Evolutionary conservation across 2,888 invertebrate genomes (phyloP).

Genomic region (Tolmerus cingulatus): DNA sequence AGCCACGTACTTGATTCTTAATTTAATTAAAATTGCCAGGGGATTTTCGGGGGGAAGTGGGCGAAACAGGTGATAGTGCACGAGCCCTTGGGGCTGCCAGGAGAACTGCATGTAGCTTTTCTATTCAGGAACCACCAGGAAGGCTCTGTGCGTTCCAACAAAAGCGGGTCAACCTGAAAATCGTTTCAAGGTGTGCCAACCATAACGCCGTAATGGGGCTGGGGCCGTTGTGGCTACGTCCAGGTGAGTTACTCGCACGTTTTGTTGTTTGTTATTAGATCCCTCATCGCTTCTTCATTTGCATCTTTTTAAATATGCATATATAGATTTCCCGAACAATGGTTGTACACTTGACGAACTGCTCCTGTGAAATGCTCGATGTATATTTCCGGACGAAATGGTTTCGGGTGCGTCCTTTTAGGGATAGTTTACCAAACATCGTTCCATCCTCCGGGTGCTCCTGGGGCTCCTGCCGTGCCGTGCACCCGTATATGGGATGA

Average conservation of each 20-base stretch:
- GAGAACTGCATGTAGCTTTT: not conserved
- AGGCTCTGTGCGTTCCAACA: not conserved
- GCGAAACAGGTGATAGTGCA: not conserved
- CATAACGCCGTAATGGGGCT: not conserved
- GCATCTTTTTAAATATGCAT: slow-evolving; percentile 6
- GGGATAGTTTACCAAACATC: not conserved
- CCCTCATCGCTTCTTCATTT: not conserved
- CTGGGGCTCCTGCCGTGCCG: not conserved
- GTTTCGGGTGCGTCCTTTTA: not conserved
- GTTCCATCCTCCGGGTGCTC: not conserved
- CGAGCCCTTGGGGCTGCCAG: not conserved
- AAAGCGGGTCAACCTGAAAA: slow-evolving; percentile 15
- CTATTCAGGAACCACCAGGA: not conserved
- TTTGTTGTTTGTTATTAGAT: not conserved
- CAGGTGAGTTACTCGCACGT: not conserved
- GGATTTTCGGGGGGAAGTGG: not conserved
- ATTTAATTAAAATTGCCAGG: slow-evolving; percentile 34
- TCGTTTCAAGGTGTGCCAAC: slow-evolving; percentile 1
- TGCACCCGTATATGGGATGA: slow-evolving; percentile 1
- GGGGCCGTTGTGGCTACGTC: not conserved
- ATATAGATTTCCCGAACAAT: not conserved
- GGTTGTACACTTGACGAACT: not conserved
- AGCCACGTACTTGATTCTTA: slow-evolving; percentile 35
- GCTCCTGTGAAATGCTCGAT: not conserved
- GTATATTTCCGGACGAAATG: not conserved